Evolutionary conservation across 2,797 vertebrate species (phyloP), one percentile per base, ranked within the genome.

Genomic region (Buceros bicornis): DNA sequence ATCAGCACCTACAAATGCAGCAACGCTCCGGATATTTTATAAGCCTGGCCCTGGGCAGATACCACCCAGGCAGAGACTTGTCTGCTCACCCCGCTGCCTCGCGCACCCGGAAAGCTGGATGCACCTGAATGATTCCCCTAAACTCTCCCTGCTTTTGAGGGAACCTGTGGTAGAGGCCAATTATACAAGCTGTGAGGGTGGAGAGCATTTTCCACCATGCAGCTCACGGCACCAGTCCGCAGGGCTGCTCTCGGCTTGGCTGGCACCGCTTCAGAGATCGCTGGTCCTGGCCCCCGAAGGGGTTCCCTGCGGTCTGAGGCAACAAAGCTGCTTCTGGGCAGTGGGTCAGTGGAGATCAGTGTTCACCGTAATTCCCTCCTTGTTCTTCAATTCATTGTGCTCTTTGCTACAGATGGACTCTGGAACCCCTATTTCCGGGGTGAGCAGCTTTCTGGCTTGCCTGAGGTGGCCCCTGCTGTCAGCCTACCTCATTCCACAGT

Each of bases 181-280:
- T 25, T 58, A 40, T 10, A 12, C 42, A 50, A 72, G 62, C 40
- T 57, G 35, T 0, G 45, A 88, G 85, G 89, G 57, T 43, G 85
- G 79, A 57, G 90, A 71, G 18, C 1, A 1, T 17, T 61, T 54
- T 42, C 76, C 61, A 87, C 65, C 57, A 22, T 0, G 10, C 35
- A 31, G 8, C 65, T 5, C 29, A 50, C n/a, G 74, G 61, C 57
- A 60, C 35, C 72, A 70, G 78, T 14, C 78, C 70, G n/a, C 66
- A 19, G 66, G 31, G 56, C 1, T 73, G 60, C 74, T 24, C 56
- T 54, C 35, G 3, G 70, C 76, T 40, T 16, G 82, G 79, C 35
- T 53, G 45, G 57, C 60, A 58, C 16, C 61, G 3, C 4, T 1
- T 11, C 1, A 2, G 21, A 8, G 17, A 33, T 20, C 5, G 15